A percentile compares a stretch with the other conserved stretches of the same genome.
Evolutionary conservation across 2,888 invertebrate genomes (phyloP).

Genomic region (Protula sp.): DNA sequence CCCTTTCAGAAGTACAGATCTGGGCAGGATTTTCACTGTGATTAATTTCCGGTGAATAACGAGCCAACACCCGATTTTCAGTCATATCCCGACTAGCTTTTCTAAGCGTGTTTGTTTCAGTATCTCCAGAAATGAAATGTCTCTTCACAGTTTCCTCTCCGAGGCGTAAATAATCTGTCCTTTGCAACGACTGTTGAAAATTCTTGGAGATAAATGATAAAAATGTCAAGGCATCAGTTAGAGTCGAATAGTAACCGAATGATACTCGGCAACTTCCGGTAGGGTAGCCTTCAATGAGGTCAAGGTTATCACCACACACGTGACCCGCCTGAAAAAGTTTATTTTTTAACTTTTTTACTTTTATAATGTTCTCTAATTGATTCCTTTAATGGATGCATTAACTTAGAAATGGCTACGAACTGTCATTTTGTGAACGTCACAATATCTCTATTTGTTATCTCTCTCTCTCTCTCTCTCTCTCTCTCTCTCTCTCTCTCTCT

Average conservation of each 20-base stretch:
- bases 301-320: conserved; percentile 82
- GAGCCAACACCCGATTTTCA: background rate
- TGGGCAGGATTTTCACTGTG: too few species aligned
- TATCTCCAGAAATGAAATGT: background rate
- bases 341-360: background rate
- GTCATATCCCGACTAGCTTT: background rate
- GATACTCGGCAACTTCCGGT: conserved; percentile 89
- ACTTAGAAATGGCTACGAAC: background rate
- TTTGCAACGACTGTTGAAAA: conserved; percentile 57
- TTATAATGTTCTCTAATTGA: too few species aligned
- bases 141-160: background rate
- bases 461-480: too few species aligned
- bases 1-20: too few species aligned
- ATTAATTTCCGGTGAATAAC: background rate
- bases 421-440: too few species aligned
- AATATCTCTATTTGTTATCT: too few species aligned
- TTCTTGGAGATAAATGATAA: conserved; percentile 70
- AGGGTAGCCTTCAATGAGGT: conserved; percentile 78
- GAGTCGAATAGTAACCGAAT: conserved; percentile 83
- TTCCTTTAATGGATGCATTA: too few species aligned
- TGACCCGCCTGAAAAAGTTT: conserved; percentile 62
- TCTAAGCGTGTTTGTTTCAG: background rate
- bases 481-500: too few species aligned
- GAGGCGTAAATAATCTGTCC: background rate
- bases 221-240: conserved; percentile 67